These are phyloP conservation scores for Sitophilus oryzae DNA, from an alignment of 1,140 invertebrate genomes.

Conservation along the genomic window DNA sequence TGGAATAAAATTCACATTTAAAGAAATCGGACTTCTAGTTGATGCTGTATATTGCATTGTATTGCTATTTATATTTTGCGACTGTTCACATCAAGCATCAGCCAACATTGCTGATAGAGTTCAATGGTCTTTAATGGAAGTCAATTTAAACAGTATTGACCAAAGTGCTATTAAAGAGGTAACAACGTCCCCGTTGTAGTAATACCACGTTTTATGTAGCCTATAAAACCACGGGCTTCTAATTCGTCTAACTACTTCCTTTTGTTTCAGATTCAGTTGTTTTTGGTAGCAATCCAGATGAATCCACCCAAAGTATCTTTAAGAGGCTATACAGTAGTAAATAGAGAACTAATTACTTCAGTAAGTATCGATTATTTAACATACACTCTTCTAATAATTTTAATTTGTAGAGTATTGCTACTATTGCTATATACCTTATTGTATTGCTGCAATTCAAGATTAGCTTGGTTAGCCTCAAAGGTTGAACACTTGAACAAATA, in stretches of 20 bases:
- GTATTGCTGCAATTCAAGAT: conserved; percentile 58
- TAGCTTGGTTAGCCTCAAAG: conserved; percentile 31
- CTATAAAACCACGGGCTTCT: conserved; percentile 10
- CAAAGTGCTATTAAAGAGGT: conserved; percentile 52
- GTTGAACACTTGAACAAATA: too few species aligned
- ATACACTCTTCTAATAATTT: conserved; percentile 8
- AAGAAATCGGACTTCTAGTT: conserved; percentile 56
- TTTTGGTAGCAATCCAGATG: conserved; percentile 57
- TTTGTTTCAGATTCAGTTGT: conserved; percentile 51
- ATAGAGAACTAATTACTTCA: conserved; percentile 53
- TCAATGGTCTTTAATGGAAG: conserved; percentile 49
- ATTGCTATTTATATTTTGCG: conserved; percentile 53
- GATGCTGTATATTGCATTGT: conserved; percentile 53
- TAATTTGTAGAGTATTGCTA: conserved; percentile 50
- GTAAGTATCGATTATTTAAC: conserved; percentile 37
- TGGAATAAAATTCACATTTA: conserved; percentile 54
- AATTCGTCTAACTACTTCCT: conserved; percentile 11
- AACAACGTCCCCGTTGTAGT: too few species aligned
- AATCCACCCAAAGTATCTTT: conserved; percentile 57
- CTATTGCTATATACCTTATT: conserved; percentile 55
- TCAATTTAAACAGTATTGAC: conserved; percentile 50
- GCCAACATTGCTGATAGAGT: conserved; percentile 49
- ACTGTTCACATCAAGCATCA: conserved; percentile 56
- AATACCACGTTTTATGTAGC: too few species aligned
- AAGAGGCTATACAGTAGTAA: conserved; percentile 54